phyloP scores from a whole-genome alignment of 2,113 vertebrate species.

The Ia io region DNA sequence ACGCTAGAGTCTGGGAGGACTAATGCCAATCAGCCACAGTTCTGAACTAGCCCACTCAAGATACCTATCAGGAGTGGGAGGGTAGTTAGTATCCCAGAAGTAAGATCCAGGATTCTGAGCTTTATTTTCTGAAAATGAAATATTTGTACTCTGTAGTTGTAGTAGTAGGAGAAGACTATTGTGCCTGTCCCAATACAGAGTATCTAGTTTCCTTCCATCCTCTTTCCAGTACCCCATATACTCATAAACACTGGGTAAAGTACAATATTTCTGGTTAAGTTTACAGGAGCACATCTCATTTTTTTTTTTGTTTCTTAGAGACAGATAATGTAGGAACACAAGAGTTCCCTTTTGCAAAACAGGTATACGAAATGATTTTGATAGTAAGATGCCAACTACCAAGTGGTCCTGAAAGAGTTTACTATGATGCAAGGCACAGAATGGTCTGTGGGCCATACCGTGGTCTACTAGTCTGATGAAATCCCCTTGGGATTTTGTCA shows the following conservation, averaged over 20 bases:
- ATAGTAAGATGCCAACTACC: background rate
- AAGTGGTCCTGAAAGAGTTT: background rate
- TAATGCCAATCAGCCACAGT: background rate
- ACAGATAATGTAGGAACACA: background rate
- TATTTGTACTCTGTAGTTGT: background rate
- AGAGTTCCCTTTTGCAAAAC: background rate
- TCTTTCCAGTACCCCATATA: background rate
- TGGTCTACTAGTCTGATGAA: conserved; percentile 13
- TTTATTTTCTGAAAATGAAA: conserved; percentile 23
- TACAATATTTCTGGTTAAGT: background rate
- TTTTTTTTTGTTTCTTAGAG: conserved; percentile 25
- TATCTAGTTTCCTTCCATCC: background rate
- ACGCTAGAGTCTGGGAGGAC: background rate
- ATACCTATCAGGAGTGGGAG: background rate
- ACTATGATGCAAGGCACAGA: background rate
- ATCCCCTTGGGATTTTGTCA: conserved; percentile 39
- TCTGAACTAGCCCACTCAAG: background rate
- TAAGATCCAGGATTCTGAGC: background rate
- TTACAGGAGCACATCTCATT: background rate
- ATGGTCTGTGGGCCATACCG: background rate
- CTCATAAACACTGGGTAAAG: background rate
- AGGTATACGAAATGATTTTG: background rate
- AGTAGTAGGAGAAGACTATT: background rate
- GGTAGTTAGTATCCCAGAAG: background rate
- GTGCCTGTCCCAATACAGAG: background rate